Base-by-base conservation (phyloP, 2,113 vertebrate species). In the Naja naja region DNA sequence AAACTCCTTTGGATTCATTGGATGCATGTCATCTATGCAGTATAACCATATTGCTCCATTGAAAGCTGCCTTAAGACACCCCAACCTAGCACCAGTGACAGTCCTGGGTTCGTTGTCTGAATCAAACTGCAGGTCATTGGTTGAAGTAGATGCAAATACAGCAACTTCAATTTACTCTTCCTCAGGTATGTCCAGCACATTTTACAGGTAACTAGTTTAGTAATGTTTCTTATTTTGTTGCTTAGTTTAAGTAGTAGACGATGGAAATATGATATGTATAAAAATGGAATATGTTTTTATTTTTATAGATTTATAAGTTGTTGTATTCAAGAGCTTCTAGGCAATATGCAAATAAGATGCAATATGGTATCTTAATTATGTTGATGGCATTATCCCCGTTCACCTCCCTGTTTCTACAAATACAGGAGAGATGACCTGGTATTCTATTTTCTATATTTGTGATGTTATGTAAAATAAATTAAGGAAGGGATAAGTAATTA, bases 1-100 rank as follows among this genome's bases (percentile, higher is more conserved):
- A 0, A 99, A 98, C 18, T 94, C 94, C 0, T 94, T 98, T 53
- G 99, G 99, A 27, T 99, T 99, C 95, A 91, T 97, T 1, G 99
- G 99, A 91, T 99, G 99, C 95, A 97, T 99, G 45, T 99, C 99
- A 30, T 98, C 99, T 1, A 98, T 99, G 6, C 99, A 98, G 95
- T 99, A 99, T 96, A 99, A 99, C 87, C 98, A 99, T 1, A 94
- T 98, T 1, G 98, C 98, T 1, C 99, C 99, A 0, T 95, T 99
- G 94, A 99, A 99, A 96, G 98, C 98, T 1, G 99, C 98, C 6
- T 96, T 99, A 18, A 98, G 98, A 0, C 98, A 99, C 30, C 96
- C 97, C 10, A 98, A 97, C 1, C 9, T 97, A 4, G 98, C 99
- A 11, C 96, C 99, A 0, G 98, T 99, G 91, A 98, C 97, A 9